phyloP scores from a whole-genome alignment of 2,888 invertebrate genomes.

The Agrochola lota region DNA sequence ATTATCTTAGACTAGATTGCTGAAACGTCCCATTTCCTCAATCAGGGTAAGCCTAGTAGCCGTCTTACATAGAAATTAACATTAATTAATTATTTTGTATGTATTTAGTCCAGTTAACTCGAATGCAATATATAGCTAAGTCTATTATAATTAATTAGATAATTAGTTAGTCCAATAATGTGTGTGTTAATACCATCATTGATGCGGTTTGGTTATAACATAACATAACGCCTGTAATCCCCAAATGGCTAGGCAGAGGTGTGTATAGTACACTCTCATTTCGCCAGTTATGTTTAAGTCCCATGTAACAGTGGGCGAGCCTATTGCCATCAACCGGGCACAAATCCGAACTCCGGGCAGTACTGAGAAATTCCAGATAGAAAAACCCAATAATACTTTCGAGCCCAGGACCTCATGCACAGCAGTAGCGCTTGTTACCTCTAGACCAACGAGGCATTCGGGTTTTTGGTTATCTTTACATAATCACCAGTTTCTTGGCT shows the following conservation, averaged over 20 bases:
- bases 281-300: no score
- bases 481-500: background rate
- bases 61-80: constrained; percentile 63
- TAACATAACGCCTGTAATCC: no score
- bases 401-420: no score
- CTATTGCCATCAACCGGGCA: no score
- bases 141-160: constrained; percentile 58
- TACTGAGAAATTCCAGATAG: no score
- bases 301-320: no score
- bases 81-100: constrained; percentile 65
- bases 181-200: constrained; percentile 15
- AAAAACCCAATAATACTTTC: no score
- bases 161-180: constrained; percentile 53
- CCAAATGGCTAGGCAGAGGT: no score
- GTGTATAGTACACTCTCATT: no score
- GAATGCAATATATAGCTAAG: constrained; percentile 60
- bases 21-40: constrained; percentile 42
- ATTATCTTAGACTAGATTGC: constrained; percentile 9
- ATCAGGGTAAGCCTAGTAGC: constrained; percentile 54
- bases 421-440: no score
- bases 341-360: no score
- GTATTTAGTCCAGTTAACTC: constrained; percentile 62
- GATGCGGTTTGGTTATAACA: constrained; percentile 2
- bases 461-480: constrained; percentile 3
- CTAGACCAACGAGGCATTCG: no score